These are phyloP conservation scores for Tanypteryx hageni DNA, from an alignment of 2,888 invertebrate genomes.

Conservation along the genomic window DNA sequence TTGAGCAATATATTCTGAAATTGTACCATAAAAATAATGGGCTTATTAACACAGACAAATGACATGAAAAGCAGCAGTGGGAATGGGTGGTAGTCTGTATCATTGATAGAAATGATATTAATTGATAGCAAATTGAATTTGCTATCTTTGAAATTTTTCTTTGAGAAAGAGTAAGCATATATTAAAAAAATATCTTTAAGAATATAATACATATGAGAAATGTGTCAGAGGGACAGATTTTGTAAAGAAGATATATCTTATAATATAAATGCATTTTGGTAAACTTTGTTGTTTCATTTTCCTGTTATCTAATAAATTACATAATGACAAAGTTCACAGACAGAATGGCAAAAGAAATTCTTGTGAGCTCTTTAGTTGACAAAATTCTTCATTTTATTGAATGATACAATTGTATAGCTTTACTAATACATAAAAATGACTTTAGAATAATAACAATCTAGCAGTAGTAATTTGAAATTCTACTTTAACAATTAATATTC, in stretches of 20 bases:
- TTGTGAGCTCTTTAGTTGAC: background rate
- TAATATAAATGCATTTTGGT: constrained; percentile 54
- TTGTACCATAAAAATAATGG: constrained; percentile 26
- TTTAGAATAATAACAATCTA: background rate
- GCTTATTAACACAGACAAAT: background rate
- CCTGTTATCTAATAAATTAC: background rate
- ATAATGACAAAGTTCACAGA: background rate
- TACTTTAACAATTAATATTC: too few relatives aligned
- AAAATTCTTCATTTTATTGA: background rate
- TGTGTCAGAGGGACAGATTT: constrained; percentile 36
- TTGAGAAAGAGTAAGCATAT: background rate
- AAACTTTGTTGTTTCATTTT: constrained; percentile 36
- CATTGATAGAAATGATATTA: constrained; percentile 21
- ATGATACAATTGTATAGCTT: background rate
- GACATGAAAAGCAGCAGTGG: constrained; percentile 13
- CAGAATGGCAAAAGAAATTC: background rate
- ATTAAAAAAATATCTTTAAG: constrained; percentile 20
- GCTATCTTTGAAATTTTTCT: constrained; percentile 23
- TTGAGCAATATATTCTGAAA: background rate
- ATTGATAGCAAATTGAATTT: constrained; percentile 17
- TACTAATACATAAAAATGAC: background rate
- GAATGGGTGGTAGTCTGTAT: background rate
- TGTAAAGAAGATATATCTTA: constrained; percentile 62
- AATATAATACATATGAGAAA: constrained; percentile 35
- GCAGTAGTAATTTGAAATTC: too few relatives aligned